phyloP scores from a whole-genome alignment of 2,888 invertebrate genomes.

The Digitonthophagus gazella region DNA sequence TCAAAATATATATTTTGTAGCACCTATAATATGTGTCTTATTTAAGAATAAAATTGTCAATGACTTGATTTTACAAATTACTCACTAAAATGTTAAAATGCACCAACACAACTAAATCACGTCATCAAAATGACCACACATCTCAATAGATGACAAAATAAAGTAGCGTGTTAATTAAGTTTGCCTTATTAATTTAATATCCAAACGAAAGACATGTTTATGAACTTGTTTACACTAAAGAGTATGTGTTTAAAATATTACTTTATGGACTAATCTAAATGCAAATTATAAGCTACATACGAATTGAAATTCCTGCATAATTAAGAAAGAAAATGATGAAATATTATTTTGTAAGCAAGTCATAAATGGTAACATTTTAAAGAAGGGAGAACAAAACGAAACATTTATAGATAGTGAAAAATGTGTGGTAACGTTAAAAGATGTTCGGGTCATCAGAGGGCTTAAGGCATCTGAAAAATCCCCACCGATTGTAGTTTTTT shows the following conservation, averaged over 20 bases:
- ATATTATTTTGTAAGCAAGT: no score
- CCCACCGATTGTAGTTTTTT: conserved; percentile 4
- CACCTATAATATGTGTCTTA: no score
- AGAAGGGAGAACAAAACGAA: no score
- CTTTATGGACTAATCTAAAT: neutral
- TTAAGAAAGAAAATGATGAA: neutral
- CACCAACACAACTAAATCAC: no score
- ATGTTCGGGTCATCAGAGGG: neutral
- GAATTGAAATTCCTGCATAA: neutral
- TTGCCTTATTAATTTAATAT: neutral
- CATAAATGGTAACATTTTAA: no score
- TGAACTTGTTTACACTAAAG: neutral
- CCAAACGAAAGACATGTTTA: neutral
- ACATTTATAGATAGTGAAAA: neutral
- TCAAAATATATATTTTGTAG: neutral
- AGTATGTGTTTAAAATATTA: no score
- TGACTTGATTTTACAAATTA: no score
- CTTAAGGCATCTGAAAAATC: neutral
- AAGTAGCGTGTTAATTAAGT: neutral
- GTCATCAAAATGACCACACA: no score
- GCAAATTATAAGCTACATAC: neutral
- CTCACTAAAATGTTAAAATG: no score
- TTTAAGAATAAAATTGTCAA: no score
- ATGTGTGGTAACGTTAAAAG: neutral
- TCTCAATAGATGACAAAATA: neutral